Percentiles rank a stretch among this genome's conserved stretches.
phyloP scores from a whole-genome alignment of 1,140 invertebrate species.

The Drosophila bipectinata region DNA sequence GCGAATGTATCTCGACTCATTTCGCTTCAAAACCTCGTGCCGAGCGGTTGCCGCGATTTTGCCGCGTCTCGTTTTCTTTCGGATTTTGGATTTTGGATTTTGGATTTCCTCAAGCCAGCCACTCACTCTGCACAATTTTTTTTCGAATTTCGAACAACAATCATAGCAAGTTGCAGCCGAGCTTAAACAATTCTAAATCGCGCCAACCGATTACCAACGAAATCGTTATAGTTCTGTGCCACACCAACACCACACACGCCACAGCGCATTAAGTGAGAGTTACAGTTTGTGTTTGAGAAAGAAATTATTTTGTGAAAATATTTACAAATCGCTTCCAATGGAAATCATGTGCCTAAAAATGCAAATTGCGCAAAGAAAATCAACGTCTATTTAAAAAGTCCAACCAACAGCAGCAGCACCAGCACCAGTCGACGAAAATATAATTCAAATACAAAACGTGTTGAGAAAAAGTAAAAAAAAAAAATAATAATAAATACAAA shows the following conservation, averaged over 20 bases:
- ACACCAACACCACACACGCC: background rate
- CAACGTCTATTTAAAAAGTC: slow-evolving; percentile 78
- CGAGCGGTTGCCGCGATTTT: slow-evolving; percentile 39
- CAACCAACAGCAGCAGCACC: slow-evolving; percentile 46
- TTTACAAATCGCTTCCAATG: slow-evolving; percentile 76
- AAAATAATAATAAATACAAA: slow-evolving; percentile 40
- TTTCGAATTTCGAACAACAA: slow-evolving; percentile 32
- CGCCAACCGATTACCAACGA: slow-evolving; percentile 8
- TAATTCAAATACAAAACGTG: slow-evolving; percentile 81
- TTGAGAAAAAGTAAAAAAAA: slow-evolving; percentile 62
- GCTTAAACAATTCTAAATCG: slow-evolving; percentile 20
- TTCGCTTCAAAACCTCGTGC: slow-evolving; percentile 71
- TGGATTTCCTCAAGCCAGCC: slow-evolving; percentile 9
- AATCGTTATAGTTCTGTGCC: slow-evolving; percentile 4
- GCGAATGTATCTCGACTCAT: slow-evolving; percentile 54
- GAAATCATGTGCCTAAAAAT: slow-evolving; percentile 81
- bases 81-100: slow-evolving; percentile 21
- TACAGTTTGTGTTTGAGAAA: slow-evolving; percentile 8
- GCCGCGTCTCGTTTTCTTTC: slow-evolving; percentile 46
- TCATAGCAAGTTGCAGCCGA: background rate
- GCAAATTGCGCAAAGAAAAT: slow-evolving; percentile 81
- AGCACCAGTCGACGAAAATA: slow-evolving; percentile 47
- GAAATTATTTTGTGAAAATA: slow-evolving; percentile 50
- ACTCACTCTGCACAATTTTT: slow-evolving; percentile 34
- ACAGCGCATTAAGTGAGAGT: slow-evolving; percentile 6